A percentile compares a stretch with the other conserved stretches of the same genome.
phyloP scores from a whole-genome alignment of 2,113 vertebrate species.

The Cyphomyrus plagiostoma region DNA sequence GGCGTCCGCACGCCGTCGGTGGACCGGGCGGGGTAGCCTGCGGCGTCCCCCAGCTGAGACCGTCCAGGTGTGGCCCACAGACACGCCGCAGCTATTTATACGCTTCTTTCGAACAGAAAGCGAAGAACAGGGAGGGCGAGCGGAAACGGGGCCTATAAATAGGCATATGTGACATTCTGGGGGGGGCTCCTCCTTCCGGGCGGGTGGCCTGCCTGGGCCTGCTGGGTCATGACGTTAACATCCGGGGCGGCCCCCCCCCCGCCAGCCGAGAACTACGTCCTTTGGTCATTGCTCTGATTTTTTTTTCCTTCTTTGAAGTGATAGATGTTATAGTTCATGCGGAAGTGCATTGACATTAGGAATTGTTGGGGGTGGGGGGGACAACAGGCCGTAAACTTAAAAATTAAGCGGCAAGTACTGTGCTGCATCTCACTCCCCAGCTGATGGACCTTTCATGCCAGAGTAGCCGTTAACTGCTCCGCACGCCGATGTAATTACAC shows the following conservation, averaged over 20 bases:
- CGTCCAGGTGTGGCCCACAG: constrained; percentile 54
- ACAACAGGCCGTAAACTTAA: neutral
- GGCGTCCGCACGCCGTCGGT: neutral
- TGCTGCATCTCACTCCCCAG: neutral
- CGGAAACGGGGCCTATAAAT: constrained; percentile 64
- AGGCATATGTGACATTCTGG: constrained; percentile 64
- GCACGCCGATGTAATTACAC: neutral
- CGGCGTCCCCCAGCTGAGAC: neutral
- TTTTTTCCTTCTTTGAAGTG: neutral
- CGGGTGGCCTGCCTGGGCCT: neutral
- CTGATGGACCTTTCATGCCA: neutral
- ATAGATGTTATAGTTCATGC: neutral
- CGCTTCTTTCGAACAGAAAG: constrained; percentile 44
- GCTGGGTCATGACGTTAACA: neutral
- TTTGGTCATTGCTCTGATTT: neutral
- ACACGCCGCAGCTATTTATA: constrained; percentile 49
- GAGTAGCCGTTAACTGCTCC: neutral
- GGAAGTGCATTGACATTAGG: neutral
- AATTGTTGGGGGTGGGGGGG: neutral
- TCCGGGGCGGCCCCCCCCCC: neutral
- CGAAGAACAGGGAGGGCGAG: constrained; percentile 38
- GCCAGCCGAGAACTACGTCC: neutral
- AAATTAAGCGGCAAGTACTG: neutral
- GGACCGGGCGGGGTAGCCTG: neutral
- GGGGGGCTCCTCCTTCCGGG: constrained; percentile 56